A percentile compares a stretch with the other conserved stretches of the same genome.
These are phyloP conservation scores for Danionella cerebrum DNA, from an alignment of 2,113 vertebrate species.

Conservation along the genomic window DNA sequence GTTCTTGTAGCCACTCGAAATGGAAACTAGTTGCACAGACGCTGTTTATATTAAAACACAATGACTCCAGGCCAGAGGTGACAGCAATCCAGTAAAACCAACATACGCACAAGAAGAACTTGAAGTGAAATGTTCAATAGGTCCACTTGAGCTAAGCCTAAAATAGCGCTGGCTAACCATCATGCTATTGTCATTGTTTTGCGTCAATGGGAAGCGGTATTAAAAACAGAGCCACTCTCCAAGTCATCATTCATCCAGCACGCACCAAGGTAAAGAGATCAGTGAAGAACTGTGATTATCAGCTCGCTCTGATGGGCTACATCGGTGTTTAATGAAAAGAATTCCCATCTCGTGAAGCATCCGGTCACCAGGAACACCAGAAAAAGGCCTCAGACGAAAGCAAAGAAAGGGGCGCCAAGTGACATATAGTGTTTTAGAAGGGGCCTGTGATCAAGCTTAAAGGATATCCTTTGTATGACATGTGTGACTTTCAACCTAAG, in stretches of 20 bases:
- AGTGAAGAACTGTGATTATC: too few relatives aligned
- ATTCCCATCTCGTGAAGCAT: constrained; percentile 49
- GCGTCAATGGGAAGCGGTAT: constrained; percentile 22
- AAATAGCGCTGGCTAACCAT: constrained; percentile 25
- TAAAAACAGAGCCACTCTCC: constrained; percentile 23
- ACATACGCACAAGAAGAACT: background rate
- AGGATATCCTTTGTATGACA: constrained; percentile 69
- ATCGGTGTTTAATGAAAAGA: constrained; percentile 24
- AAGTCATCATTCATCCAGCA: background rate
- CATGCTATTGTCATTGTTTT: constrained; percentile 32
- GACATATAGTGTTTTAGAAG: constrained; percentile 45
- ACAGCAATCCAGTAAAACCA: background rate
- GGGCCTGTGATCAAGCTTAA: constrained; percentile 43
- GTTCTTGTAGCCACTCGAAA: background rate
- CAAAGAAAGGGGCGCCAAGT: constrained; percentile 48
- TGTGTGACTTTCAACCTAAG: constrained; percentile 53
- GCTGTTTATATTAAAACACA: constrained; percentile 14
- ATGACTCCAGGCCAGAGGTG: background rate
- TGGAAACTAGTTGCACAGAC: background rate
- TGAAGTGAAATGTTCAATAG: background rate
- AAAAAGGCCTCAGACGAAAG: constrained; percentile 33
- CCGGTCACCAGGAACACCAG: constrained; percentile 44
- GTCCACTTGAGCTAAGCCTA: constrained; percentile 7
- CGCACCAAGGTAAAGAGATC: constrained; percentile 11
- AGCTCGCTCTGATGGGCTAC: too few relatives aligned